Conservation (phyloP, 2,113 vertebrate genomes). For the Xiphorhynchus elegans region DNA sequence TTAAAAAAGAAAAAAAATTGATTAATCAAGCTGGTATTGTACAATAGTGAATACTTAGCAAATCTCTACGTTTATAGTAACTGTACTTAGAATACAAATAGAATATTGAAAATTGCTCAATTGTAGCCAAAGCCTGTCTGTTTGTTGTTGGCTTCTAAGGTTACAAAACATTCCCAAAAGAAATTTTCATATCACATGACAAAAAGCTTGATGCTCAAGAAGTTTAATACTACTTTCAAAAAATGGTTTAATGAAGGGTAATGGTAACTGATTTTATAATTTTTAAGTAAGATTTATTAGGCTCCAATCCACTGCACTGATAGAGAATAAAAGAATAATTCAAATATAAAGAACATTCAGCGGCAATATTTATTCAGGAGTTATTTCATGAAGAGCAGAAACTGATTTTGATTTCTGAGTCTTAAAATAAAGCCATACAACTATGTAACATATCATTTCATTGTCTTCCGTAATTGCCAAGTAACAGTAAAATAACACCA, state of each 20-base stretch:
- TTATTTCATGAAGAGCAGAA: neutral
- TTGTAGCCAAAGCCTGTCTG: neutral
- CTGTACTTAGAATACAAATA: neutral
- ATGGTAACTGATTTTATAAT: neutral
- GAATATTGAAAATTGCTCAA: neutral
- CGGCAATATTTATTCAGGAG: neutral
- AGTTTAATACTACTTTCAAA: neutral
- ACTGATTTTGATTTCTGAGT: neutral
- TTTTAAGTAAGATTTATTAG: neutral
- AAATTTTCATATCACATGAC: neutral
- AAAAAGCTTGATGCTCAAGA: neutral
- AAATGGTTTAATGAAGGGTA: neutral
- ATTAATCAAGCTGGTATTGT: neutral
- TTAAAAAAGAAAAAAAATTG: neutral
- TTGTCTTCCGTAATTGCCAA: neutral
- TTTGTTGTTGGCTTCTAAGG: neutral
- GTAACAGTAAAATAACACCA: neutral
- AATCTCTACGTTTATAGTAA: neutral
- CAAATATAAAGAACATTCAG: neutral
- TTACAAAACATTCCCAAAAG: neutral
- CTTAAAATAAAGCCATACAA: neutral
- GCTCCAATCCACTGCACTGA: neutral
- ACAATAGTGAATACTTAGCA: neutral
- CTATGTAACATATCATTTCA: neutral
- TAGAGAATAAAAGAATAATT: neutral